A percentile compares a stretch with the other conserved stretches of the same genome.
phyloP scores from a whole-genome alignment of 2,113 vertebrate genomes.

The Toxotes chatareus region DNA sequence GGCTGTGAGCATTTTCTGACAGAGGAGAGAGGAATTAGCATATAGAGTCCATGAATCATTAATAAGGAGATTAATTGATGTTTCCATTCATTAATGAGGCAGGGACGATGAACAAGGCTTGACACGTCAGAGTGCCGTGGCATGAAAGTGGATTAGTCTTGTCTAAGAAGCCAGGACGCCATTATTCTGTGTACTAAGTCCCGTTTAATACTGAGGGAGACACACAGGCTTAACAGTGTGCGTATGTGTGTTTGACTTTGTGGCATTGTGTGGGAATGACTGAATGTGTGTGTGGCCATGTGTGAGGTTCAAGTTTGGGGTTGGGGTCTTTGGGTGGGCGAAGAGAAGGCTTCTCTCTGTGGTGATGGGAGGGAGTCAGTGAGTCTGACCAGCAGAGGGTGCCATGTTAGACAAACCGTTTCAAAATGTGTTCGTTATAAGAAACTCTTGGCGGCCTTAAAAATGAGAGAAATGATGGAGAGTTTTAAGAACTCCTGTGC shows the following conservation, averaged over 20 bases:
- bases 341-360: not conserved
- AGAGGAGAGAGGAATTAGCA: conserved; percentile 51
- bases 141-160: conserved; percentile 84
- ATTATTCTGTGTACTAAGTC: conserved; percentile 72
- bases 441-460: too few species aligned
- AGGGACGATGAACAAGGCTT: conserved; percentile 70
- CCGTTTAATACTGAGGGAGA: conserved; percentile 60
- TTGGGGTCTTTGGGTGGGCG: conserved; percentile 3
- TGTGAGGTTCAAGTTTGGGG: not conserved
- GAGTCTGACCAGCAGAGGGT: conserved; percentile 5
- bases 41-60: conserved; percentile 69
- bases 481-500: too few species aligned
- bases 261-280: conserved; percentile 4
- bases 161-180: conserved; percentile 76
- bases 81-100: conserved; percentile 77
- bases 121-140: conserved; percentile 71
- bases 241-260: conserved; percentile 30
- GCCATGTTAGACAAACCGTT: not conserved
- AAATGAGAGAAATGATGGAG: too few species aligned
- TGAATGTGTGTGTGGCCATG: not conserved
- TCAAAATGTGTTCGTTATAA: too few species aligned
- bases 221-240: conserved; percentile 62
- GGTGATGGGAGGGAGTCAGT: not conserved
- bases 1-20: conserved; percentile 25
- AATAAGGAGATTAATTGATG: conserved; percentile 83